Base-by-base conservation (phyloP, 2,797 vertebrate genomes). In the Sarcophilus harrisii region DNA sequence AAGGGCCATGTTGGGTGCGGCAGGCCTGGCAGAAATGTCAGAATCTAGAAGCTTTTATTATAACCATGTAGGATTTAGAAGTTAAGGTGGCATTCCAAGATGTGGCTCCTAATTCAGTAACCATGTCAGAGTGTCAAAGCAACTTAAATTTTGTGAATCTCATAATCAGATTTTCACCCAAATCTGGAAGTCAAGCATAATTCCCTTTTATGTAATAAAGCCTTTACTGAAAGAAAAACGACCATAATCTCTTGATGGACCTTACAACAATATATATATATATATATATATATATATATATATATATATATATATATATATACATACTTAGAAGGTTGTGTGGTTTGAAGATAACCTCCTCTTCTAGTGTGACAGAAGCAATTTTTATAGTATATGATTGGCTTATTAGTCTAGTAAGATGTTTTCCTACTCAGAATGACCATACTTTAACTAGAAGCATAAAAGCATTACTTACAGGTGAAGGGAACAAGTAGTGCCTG, bases 61-160 rank as follows among this genome's bases (percentile, higher is more conserved):
- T 99, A 0, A 99, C 99, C 96, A 99, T 99, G 99, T 99, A 99
- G 99, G 99, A 99, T 98, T 99, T 99, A 9, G 99, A 99, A 97
- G 99, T 99, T 97, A 99, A 99, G 99, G 99, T 99, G 60, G 99
- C 99, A 13, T 99, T 99, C 98, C 99, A 99, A 97, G 99, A 99
- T 96, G 99, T 99, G 97, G 99, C 99, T 8, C 99, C 99, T 99
- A 99, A 99, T 96, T 99, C 99, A 3, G 99, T 99, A 97, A 99
- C 99, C 98, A 99, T 99, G 97, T 98, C 99, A 93, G 99, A 99
- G 98, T 99, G 99, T 97, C 99, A 99, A 98, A 99, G 98, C 98
- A 99, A 99, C 98, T 99, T 99, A 90, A 99, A 99, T 98, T 99
- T 99, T 98, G 99, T 99, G 99, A 99, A 99, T 95, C 99, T 99